Evolutionary conservation across 2,113 vertebrate genomes (phyloP), one percentile per base, ranked within the genome.

Genomic region (Aix galericulata): DNA sequence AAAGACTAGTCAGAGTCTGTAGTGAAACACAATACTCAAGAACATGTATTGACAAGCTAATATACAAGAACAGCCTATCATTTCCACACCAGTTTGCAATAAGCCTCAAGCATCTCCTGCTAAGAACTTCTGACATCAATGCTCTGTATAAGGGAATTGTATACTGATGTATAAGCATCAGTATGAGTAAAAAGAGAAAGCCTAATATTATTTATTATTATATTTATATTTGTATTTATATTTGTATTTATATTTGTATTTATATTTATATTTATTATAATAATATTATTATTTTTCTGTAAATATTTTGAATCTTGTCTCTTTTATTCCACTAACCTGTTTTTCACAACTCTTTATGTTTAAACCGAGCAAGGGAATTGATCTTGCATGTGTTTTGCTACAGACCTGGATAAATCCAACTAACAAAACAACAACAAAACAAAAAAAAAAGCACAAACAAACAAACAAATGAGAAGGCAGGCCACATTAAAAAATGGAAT

Each of bases 61-160:
- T 3, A 2, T 36, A 40, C 15, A 78, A 22, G 11, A 77, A 64
- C 8, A 42, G 36, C 25, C 11, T 69, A 55, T 59, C 20, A 18
- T 34, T 67, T 72, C 34, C 9, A 3, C 0, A 0, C 5, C 44
- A 21, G 2, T 90, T 88, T 62, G 31, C 8, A 58, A 22, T 0
- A 5, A 27, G 29, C 46, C 66, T 76, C 40, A 86, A 88, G 50
- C 12, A 81, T 3, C 9, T 77, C 20, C n/a, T 34, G 10, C 14
- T 20, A 60, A 66, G 17, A 86, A 56, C 4, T 11, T 13, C 22
- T 29, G n/a, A 34, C 6, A 50, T 36, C 31, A 62, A 4, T n/a
- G 11, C 32, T 74, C 42, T 36, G 42, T 17, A 2, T 8, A 88
- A 76, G 6, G 5, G 20, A 56, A 56, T 59, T 48, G 46, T 48